phyloP scores from a whole-genome alignment of 2,797 vertebrate genomes.

The Emys orbicularis region DNA sequence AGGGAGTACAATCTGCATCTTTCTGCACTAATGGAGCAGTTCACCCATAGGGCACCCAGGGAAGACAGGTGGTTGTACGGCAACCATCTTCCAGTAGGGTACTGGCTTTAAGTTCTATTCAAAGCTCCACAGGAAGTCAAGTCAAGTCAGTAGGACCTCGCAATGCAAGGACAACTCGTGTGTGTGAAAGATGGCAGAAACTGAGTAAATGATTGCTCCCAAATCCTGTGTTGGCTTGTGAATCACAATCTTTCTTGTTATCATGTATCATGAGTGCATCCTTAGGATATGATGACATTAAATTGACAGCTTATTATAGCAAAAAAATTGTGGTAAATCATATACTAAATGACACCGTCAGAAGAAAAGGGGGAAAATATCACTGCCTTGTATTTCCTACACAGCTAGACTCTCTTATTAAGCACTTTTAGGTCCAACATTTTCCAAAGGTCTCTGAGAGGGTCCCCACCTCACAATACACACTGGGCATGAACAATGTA shows the following conservation, averaged over 20 bases:
- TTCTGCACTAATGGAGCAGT: neutral
- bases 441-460: neutral
- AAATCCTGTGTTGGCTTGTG: neutral
- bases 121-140: neutral
- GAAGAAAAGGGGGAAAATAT: neutral
- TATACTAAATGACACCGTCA: neutral
- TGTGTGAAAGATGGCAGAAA: neutral
- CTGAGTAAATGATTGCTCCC: neutral
- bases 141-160: neutral
- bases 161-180: neutral
- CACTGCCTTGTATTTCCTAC: neutral
- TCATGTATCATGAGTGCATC: neutral
- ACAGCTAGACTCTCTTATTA: neutral
- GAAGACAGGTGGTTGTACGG: neutral
- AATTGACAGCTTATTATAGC: neutral
- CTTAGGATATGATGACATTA: conserved; percentile 7
- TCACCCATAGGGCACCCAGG: neutral
- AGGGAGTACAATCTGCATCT: neutral
- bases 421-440: neutral
- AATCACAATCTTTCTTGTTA: neutral
- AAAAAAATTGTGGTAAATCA: neutral
- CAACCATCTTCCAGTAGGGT: neutral
- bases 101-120: neutral
- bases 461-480: neutral
- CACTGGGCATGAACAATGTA: neutral